Base-by-base conservation (phyloP, 2,888 invertebrate species). In the Cheilosia grossa region DNA sequence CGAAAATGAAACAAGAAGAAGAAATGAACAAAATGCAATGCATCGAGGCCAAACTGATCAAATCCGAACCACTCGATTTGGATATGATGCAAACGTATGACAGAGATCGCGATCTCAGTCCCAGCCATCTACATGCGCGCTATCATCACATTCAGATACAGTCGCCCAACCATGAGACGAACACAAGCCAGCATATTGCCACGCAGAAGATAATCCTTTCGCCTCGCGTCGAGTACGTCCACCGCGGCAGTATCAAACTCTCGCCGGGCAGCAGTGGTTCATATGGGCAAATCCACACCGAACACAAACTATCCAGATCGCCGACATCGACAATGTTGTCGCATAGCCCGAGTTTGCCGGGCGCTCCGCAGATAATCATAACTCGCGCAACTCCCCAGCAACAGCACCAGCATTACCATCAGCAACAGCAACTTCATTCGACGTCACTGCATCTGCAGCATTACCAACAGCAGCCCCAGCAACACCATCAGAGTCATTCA, bases 71-170 rank as follows among this genome's bases (percentile, higher is more conserved):
- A 44, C 89, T 91, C 15, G 91, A 92, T 81, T 89, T 89, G 64
- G 91, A 91, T 82, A 89, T 90, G 90, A 66, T 90, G 82, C 89
- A 90, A 54, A 44, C 89, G 72, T 89, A 89, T 59, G 88, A 90
- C 70, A 87, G 77, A 59, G 87, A 87, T 42, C 81, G 77, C 7
- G 81, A 82, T 40, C 51, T 63, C 0, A 83, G 82, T 54, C 74
- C 72, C 13, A 37, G 79, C 5, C 61, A 79, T 15, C 27, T 87
- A 4, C 88, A 88, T 4, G 88, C 89, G 59, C 89, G 90, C 42
- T 90, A 91, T 77, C 89, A 90, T 47, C 91, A 91, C 75, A 90
- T 91, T 0, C 91, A 91, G 87, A 90, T 91, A 74, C 91, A 91
- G 78, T 91, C 90, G 47, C 80, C 77, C 37, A 75, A 79, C 56